A percentile compares a stretch with the other conserved stretches of the same genome.
phyloP scores from a whole-genome alignment of 2,113 vertebrate species.

The Myrmophylax atrothorax region DNA sequence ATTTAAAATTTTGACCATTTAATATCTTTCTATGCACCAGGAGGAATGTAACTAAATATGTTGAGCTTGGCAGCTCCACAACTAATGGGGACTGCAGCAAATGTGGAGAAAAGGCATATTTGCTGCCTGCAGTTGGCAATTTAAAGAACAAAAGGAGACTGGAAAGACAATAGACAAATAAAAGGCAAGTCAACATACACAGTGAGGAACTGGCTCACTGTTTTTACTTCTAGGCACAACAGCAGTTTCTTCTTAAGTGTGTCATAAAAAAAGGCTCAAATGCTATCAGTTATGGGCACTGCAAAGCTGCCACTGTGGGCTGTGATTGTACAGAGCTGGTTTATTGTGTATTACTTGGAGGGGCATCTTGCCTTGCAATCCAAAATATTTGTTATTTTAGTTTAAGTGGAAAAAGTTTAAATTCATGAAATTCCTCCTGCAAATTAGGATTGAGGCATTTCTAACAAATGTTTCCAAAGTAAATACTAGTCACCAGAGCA shows the following conservation, averaged over 20 bases:
- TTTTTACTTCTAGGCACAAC: background rate
- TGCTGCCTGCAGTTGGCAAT: background rate
- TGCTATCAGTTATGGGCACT: accelerated
- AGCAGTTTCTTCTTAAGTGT: background rate
- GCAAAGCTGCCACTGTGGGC: background rate
- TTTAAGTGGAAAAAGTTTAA: background rate
- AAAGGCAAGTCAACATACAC: background rate
- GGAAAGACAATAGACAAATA: background rate
- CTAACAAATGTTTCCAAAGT: background rate
- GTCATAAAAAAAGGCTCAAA: background rate
- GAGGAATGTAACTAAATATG: background rate
- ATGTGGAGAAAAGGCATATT: background rate
- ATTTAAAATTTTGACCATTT: background rate
- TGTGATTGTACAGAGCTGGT: background rate
- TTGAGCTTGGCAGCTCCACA: background rate
- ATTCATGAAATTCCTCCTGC: background rate
- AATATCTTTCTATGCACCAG: background rate
- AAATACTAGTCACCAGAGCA: background rate
- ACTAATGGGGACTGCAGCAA: background rate
- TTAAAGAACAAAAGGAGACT: background rate
- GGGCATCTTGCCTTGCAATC: background rate
- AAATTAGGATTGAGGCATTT: background rate
- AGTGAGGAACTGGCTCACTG: background rate
- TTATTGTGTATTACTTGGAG: background rate
- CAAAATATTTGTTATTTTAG: background rate